Evolutionary conservation across 2,113 vertebrate genomes (phyloP).

Genomic region (Cairina moschata): DNA sequence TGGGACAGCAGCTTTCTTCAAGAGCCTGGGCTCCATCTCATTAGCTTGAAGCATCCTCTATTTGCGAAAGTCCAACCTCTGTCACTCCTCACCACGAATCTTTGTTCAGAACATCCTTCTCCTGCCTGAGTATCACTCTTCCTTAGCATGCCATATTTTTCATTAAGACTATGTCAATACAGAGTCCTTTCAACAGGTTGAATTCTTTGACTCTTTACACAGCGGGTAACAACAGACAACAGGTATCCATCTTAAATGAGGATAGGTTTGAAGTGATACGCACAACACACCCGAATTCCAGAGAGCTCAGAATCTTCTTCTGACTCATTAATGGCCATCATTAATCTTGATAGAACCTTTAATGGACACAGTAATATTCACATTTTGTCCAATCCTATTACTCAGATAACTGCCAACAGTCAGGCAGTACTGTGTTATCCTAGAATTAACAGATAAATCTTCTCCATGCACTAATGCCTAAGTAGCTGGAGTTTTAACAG

Average conservation of each 20-base stretch:
- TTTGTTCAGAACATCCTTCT: not conserved
- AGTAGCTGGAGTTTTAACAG: conserved; percentile 54
- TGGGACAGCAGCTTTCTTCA: not conserved
- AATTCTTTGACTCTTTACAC: not conserved
- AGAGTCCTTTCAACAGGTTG: not conserved
- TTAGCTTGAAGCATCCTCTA: not conserved
- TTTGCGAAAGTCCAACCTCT: not conserved
- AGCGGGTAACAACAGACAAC: not conserved
- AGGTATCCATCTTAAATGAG: not conserved
- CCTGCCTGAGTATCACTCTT: not conserved
- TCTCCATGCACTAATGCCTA: conserved; percentile 40
- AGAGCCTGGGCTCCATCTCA: not conserved
- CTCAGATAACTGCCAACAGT: conserved; percentile 42
- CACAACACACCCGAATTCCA: conserved; percentile 20
- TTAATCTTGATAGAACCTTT: conserved; percentile 34
- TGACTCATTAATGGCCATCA: not conserved
- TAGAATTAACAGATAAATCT: conserved; percentile 69
- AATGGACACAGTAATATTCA: conserved; percentile 19
- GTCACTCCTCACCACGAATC: not conserved
- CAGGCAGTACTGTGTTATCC: conserved; percentile 40
- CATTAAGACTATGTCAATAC: not conserved
- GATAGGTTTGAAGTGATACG: not conserved
- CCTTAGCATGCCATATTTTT: not conserved
- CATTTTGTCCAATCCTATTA: conserved; percentile 63
- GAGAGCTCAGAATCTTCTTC: conserved; percentile 2